Percentiles rank a stretch among this genome's conserved stretches.
Conservation (phyloP, 2,888 invertebrate genomes). For the Peribatodes rhomboidaria region DNA sequence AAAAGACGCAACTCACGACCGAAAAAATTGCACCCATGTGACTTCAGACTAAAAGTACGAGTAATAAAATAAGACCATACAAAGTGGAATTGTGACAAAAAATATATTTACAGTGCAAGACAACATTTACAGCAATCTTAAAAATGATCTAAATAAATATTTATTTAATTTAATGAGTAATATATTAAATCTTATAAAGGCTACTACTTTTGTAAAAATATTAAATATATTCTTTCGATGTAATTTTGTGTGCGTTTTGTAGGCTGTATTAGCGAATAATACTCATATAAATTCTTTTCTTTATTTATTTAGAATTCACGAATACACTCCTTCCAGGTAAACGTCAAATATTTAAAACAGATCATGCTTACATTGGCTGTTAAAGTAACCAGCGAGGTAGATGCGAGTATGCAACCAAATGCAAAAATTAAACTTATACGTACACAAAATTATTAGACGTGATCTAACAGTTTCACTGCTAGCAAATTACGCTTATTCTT, state of each 20-base stretch:
- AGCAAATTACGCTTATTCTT: conserved; percentile 21
- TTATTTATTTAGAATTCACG: background rate
- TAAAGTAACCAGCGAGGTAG: conserved; percentile 19
- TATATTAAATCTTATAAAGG: conserved; percentile 7
- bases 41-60: background rate
- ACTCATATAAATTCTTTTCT: conserved; percentile 21
- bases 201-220: conserved; percentile 12
- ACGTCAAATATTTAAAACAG: too few relatives aligned
- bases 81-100: conserved; percentile 5
- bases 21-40: too few relatives aligned
- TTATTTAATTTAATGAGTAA: conserved; percentile 2
- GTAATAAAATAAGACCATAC: background rate
- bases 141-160: conserved; percentile 10
- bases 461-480: conserved; percentile 8
- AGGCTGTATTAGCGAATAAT: conserved; percentile 21
- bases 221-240: conserved; percentile 49
- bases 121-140: conserved; percentile 25
- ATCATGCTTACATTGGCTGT: background rate
- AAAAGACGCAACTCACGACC: too few relatives aligned
- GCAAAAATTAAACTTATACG: conserved; percentile 5
- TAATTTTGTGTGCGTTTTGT: conserved; percentile 45
- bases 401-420: conserved; percentile 15
- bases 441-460: conserved; percentile 9
- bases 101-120: conserved; percentile 43
- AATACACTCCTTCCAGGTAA: background rate